Evolutionary conservation across 2,797 vertebrate species (phyloP).

Genomic region (Sciurus vulgaris): DNA sequence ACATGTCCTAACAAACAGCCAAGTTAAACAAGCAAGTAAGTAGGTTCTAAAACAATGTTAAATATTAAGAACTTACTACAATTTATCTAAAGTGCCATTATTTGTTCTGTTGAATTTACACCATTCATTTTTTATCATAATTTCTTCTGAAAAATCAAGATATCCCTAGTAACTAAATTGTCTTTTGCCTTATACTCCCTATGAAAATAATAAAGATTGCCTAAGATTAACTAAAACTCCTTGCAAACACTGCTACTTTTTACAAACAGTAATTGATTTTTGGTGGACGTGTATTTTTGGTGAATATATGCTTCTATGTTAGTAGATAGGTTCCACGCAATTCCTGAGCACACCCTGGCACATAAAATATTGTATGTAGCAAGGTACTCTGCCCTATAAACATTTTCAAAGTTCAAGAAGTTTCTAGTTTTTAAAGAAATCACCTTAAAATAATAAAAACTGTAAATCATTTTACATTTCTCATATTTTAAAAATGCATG

Average conservation of each 20-base stretch:
- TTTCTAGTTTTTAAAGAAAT: background rate
- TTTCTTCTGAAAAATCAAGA: background rate
- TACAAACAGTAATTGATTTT: background rate
- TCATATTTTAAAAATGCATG: background rate
- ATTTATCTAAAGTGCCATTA: background rate
- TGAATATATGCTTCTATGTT: background rate
- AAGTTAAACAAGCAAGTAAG: conserved; percentile 33
- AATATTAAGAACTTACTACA: background rate
- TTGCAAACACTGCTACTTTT: background rate
- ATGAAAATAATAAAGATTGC: background rate
- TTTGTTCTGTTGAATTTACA: background rate
- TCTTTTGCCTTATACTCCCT: background rate
- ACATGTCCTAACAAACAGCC: conserved; percentile 17
- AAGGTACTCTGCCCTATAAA: background rate
- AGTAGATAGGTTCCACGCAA: background rate
- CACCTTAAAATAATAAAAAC: background rate
- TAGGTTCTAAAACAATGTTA: conserved; percentile 23
- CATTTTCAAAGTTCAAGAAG: background rate
- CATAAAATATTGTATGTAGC: background rate
- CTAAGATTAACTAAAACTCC: background rate
- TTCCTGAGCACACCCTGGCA: background rate
- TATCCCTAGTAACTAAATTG: background rate
- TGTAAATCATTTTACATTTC: background rate
- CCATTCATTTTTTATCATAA: background rate
- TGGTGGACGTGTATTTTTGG: background rate